Percentiles rank a stretch among this genome's conserved stretches.
phyloP scores from a whole-genome alignment of 2,113 vertebrate genomes.

The Plotosus lineatus region DNA sequence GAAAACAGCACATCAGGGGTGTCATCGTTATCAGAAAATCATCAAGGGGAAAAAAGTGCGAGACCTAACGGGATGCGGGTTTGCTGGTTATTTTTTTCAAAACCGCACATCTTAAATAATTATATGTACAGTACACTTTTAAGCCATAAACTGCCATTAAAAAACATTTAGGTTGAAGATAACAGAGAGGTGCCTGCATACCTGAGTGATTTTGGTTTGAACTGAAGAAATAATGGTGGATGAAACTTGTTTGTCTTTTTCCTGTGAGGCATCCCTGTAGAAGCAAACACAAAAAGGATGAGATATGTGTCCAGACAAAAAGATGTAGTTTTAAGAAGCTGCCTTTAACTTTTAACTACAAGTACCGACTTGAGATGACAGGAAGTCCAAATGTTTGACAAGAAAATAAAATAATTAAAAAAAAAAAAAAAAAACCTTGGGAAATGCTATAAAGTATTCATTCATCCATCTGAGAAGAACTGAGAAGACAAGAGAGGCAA shows the following conservation, averaged over 20 bases:
- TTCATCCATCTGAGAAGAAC: constrained; percentile 21
- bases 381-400: constrained; percentile 16
- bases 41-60: neutral
- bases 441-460: constrained; percentile 51
- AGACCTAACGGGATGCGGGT: neutral
- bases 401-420: too few relatives aligned
- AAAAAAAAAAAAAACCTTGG: constrained; percentile 33
- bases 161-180: too few relatives aligned
- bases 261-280: constrained; percentile 86
- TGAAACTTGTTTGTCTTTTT: constrained; percentile 91
- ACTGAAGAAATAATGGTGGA: constrained; percentile 94
- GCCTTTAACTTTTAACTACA: constrained; percentile 3
- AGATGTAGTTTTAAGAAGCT: too few relatives aligned
- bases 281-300: constrained; percentile 19
- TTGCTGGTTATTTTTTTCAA: neutral
- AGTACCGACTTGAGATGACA: neutral
- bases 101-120: neutral
- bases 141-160: neutral
- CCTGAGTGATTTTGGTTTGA: constrained; percentile 99
- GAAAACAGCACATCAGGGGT: neutral
- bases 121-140: neutral
- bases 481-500: constrained; percentile 35
- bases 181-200: constrained; percentile 57
- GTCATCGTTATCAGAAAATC: neutral
- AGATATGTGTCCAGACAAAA: neutral